Evolutionary conservation across 1,140 invertebrate species (phyloP), one percentile per base, ranked within the genome.

Genomic region (Antheraea mylitta): DNA sequence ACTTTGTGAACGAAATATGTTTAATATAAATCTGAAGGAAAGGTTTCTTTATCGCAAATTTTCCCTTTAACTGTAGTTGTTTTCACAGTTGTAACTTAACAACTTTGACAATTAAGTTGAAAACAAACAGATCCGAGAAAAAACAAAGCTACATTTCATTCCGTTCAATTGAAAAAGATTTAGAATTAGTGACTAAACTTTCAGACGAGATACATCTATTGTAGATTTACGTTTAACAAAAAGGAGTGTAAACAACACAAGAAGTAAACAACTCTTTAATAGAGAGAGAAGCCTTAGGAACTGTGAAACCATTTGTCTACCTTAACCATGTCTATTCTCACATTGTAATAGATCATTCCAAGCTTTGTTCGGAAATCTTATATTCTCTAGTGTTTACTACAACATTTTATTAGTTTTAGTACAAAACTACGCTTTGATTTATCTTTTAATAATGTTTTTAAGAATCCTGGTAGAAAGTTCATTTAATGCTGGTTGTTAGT

Each of bases 331-430:
- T 53, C 45, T 13, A 53, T 53, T 53, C 45, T 13, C 45, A 16
- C 45, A 53, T 53, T 53, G 16, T 53, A 53, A 53, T 53, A 53
- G 10, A 53, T 53, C 45, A 11, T 53, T 53, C 8, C 7, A 53
- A 53, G 45, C 45, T 53, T 53, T 53, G 45, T 53, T n/a, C 45
- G 45, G 9, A 53, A 53, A 53, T 53, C 45, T 53, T 53, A 53
- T 13, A 16, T 53, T 53, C 45, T 53, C 0, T 53, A 6, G 16
- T 53, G 45, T 53, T 53, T 53, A n/a, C 45, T 53, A 16, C 45
- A 42, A 11, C 7, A 42, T 11, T 4, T 42, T 38, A 9, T 53
- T 53, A 53, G 16, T 6, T 42, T 42, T 42, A 53, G 5, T 53
- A 53, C 7, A n/a, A 53, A 7, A 53, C 5, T 53, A 13, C 11